phyloP scores from a whole-genome alignment of 2,888 invertebrate species.

The Drosophila seclusa region DNA sequence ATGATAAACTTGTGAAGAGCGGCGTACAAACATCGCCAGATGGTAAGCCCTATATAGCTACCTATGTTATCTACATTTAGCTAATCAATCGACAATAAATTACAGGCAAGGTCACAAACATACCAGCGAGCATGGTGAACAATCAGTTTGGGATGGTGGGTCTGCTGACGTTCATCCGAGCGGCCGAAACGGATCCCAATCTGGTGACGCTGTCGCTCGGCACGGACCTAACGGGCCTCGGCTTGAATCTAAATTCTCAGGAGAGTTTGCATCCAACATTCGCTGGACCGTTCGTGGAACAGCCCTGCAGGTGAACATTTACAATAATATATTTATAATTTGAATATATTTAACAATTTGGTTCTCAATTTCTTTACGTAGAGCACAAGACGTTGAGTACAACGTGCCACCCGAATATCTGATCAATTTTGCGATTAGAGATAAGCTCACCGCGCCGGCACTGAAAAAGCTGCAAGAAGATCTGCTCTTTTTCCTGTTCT shows the following conservation, averaged over 20 bases:
- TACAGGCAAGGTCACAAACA: slow-evolving; percentile 97
- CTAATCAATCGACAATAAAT: background rate
- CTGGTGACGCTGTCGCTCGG: slow-evolving; percentile 98
- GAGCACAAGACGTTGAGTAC: slow-evolving; percentile 99
- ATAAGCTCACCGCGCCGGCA: slow-evolving; percentile 97
- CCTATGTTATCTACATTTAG: background rate
- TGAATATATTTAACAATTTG: background rate
- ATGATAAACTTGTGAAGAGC: slow-evolving; percentile 88
- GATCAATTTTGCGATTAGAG: slow-evolving; percentile 97
- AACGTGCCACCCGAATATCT: slow-evolving; percentile 99
- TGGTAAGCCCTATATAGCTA: slow-evolving; percentile 86
- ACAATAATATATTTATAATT: background rate
- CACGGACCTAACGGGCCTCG: slow-evolving; percentile 98
- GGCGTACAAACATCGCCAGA: slow-evolving; percentile 98
- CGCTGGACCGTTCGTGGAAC: slow-evolving; percentile 99
- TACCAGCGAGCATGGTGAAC: slow-evolving; percentile 99
- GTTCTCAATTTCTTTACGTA: slow-evolving; percentile 63
- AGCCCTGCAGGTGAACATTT: slow-evolving; percentile 90
- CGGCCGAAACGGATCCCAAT: slow-evolving; percentile 98
- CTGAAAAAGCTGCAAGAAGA: slow-evolving; percentile 99
- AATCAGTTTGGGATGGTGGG: slow-evolving; percentile 99
- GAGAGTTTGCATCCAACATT: slow-evolving; percentile 99
- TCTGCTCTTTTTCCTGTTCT: slow-evolving; percentile 99
- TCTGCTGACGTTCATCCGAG: slow-evolving; percentile 98
- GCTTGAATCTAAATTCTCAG: slow-evolving; percentile 98